A percentile compares a stretch with the other conserved stretches of the same genome.
Evolutionary conservation across 2,797 vertebrate genomes (phyloP).

Genomic region (Trichosurus vulpecula): DNA sequence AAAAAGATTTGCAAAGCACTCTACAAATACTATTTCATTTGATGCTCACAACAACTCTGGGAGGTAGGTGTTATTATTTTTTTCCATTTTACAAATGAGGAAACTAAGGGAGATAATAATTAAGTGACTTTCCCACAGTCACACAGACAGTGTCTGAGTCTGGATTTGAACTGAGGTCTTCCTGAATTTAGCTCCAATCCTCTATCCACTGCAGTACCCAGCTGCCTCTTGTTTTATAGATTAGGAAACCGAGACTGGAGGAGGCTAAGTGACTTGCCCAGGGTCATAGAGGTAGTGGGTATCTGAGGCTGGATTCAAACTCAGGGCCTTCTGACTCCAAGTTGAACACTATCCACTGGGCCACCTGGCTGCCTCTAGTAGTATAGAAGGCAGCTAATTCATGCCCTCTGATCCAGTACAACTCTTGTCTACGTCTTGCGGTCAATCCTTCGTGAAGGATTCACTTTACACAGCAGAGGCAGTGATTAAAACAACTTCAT

Average conservation of each 20-base stretch:
- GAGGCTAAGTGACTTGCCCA: background rate
- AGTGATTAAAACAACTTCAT: background rate
- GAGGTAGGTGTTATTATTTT: too few relatives aligned
- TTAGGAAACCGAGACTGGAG: background rate
- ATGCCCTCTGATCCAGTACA: background rate
- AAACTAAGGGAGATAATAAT: too few relatives aligned
- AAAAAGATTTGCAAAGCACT: background rate
- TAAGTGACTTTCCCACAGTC: too few relatives aligned
- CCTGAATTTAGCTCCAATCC: background rate
- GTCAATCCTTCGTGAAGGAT: background rate
- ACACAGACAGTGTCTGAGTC: background rate
- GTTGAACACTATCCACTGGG: background rate
- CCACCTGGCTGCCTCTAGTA: background rate
- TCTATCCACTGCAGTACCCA: background rate
- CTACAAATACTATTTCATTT: background rate
- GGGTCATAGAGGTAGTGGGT: background rate
- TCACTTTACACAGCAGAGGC: background rate
- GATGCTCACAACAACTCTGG: too few relatives aligned
- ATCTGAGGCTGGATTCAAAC: background rate
- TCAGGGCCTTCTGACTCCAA: background rate
- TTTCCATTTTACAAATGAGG: too few relatives aligned
- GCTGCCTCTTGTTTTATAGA: background rate
- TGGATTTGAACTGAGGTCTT: background rate
- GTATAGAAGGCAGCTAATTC: background rate
- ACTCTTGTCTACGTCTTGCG: background rate